Percentiles rank a stretch among this genome's conserved stretches.
phyloP scores from a whole-genome alignment of 2,797 vertebrate genomes.

The Melanotaenia maccullochi region DNA sequence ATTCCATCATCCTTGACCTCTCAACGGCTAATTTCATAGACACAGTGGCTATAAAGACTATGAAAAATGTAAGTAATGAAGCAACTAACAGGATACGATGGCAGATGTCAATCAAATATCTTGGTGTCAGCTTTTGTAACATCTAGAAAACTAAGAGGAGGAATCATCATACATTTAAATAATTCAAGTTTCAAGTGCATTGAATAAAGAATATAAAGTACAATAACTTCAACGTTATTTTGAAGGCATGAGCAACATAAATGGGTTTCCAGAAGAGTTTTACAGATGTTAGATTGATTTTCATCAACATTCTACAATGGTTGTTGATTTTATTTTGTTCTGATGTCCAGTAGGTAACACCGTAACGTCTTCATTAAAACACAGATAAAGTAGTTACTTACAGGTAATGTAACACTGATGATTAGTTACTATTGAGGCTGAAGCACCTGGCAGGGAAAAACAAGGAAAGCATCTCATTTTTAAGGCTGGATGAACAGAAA shows the following conservation, averaged over 20 bases:
- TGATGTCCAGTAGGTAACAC: background rate
- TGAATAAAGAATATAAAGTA: background rate
- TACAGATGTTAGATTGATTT: background rate
- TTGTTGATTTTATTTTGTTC: background rate
- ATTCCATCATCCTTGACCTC: slow-evolving; percentile 91
- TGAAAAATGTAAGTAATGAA: slow-evolving; percentile 78
- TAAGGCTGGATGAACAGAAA: background rate
- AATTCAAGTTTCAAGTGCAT: background rate
- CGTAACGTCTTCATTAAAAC: background rate
- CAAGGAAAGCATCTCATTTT: background rate
- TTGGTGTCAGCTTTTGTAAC: background rate
- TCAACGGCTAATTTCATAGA: slow-evolving; percentile 88
- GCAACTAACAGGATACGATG: background rate
- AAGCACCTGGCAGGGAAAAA: background rate
- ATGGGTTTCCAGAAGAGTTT: background rate
- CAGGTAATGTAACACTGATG: background rate
- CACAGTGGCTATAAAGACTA: slow-evolving; percentile 80
- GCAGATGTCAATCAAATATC: background rate
- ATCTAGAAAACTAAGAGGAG: background rate
- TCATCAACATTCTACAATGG: background rate
- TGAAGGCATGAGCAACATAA: background rate
- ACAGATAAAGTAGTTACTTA: background rate
- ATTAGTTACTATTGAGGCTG: background rate
- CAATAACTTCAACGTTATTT: background rate
- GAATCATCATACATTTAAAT: background rate